phyloP scores from a whole-genome alignment of 2,113 vertebrate genomes.

The Nycticorax nycticorax region DNA sequence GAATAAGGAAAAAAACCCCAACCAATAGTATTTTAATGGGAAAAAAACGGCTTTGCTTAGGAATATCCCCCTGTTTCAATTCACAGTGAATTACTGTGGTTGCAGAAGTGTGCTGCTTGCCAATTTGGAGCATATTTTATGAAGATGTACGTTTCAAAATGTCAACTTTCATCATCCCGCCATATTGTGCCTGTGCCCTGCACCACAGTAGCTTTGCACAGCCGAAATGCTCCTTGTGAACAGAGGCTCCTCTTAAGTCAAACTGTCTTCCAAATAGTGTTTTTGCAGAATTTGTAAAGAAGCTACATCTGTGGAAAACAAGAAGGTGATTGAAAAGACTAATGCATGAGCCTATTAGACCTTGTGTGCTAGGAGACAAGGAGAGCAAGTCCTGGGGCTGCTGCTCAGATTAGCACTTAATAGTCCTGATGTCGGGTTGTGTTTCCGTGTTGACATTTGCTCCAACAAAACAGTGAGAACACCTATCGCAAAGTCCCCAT shows the following conservation, averaged over 20 bases:
- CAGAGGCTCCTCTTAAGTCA: neutral
- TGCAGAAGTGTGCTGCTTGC: neutral
- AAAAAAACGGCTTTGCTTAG: neutral
- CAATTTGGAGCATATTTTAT: neutral
- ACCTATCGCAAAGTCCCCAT: neutral
- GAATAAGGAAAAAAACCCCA: neutral
- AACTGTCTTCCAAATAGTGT: neutral
- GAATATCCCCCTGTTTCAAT: slow-evolving; percentile 3
- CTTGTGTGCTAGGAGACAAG: neutral
- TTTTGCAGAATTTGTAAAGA: neutral
- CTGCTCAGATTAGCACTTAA: neutral
- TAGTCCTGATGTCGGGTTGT: neutral
- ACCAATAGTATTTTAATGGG: slow-evolving; percentile 7
- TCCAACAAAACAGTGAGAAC: slow-evolving; percentile 26
- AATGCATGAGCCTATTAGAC: neutral
- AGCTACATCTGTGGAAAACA: neutral
- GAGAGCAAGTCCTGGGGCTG: slow-evolving; percentile 6
- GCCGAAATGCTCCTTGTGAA: neutral
- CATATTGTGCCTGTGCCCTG: neutral
- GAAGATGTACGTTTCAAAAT: neutral
- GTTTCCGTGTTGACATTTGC: slow-evolving; percentile 41
- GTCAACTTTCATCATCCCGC: neutral
- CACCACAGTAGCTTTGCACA: neutral
- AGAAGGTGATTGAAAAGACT: slow-evolving; percentile 5
- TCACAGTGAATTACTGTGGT: neutral